Percentiles rank a stretch among this genome's conserved stretches.
These are phyloP conservation scores for Mechanitis mazaeus DNA, from an alignment of 2,888 invertebrate species.

Conservation along the genomic window DNA sequence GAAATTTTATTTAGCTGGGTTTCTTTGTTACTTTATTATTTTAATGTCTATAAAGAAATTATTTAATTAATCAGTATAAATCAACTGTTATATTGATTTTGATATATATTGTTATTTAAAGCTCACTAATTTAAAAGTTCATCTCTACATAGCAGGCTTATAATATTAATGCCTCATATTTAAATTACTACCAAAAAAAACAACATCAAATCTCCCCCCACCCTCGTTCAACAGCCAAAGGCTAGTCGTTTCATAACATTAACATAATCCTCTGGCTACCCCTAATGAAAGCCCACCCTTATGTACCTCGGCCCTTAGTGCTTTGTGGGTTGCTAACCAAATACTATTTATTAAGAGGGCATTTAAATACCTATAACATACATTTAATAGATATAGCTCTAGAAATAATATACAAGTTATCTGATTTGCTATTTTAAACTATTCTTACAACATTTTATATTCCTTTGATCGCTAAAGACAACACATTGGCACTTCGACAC, in stretches of 20 bases:
- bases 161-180: background rate
- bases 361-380: background rate
- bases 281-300: slow-evolving; percentile 19
- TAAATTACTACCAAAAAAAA: background rate
- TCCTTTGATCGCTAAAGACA: no score
- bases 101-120: no score
- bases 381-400: no score
- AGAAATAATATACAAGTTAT: no score
- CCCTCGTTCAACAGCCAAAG: slow-evolving; percentile 18
- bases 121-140: no score
- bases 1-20: slow-evolving; percentile 14
- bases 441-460: no score
- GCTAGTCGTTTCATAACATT: slow-evolving; percentile 55
- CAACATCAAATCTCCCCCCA: slow-evolving; percentile 1
- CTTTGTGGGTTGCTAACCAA: slow-evolving; percentile 15
- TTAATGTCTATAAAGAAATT: background rate
- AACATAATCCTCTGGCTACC: slow-evolving; percentile 49
- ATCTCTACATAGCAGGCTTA: no score
- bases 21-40: slow-evolving; percentile 7
- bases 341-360: slow-evolving; percentile 6
- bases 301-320: slow-evolving; percentile 12
- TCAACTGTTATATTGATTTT: no score
- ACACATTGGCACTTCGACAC: no score
- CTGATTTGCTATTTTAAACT: no score
- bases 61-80: no score